phyloP scores from a whole-genome alignment of 2,888 invertebrate genomes.

The Tromatobia lineatoria region DNA sequence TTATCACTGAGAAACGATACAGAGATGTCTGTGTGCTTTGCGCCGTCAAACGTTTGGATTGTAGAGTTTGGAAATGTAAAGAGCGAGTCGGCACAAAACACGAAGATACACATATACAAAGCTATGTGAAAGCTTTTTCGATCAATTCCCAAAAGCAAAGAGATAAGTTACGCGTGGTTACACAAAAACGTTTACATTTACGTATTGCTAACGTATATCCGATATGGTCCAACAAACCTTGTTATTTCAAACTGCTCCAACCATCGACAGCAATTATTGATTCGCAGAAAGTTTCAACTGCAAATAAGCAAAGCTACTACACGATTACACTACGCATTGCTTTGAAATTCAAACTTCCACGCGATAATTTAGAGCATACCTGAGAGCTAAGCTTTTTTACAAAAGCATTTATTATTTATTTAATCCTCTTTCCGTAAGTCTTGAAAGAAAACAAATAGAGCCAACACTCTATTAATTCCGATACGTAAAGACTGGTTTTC shows the following conservation, averaged over 20 bases:
- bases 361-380: constrained; percentile 6
- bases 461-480: background rate
- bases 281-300: constrained; percentile 27
- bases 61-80: constrained; percentile 1
- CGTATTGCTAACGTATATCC: constrained; percentile 32
- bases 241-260: constrained; percentile 34
- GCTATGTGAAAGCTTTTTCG: background rate
- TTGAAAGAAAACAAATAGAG: constrained; percentile 4
- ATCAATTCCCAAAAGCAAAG: background rate
- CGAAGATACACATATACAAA: background rate
- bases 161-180: background rate
- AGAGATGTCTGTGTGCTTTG: background rate
- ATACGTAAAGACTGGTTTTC: background rate
- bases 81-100: background rate
- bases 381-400: background rate
- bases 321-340: background rate
- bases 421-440: background rate
- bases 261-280: constrained; percentile 21
- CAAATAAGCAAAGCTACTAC: constrained; percentile 38
- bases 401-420: background rate
- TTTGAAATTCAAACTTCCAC: background rate
- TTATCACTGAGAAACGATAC: background rate
- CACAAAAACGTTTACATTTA: constrained; percentile 27
- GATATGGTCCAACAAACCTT: constrained; percentile 27
- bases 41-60: background rate